Percentiles rank a stretch among this genome's conserved stretches.
Conservation (phyloP, 1,140 invertebrate genomes). For the Danaus melanippus region DNA sequence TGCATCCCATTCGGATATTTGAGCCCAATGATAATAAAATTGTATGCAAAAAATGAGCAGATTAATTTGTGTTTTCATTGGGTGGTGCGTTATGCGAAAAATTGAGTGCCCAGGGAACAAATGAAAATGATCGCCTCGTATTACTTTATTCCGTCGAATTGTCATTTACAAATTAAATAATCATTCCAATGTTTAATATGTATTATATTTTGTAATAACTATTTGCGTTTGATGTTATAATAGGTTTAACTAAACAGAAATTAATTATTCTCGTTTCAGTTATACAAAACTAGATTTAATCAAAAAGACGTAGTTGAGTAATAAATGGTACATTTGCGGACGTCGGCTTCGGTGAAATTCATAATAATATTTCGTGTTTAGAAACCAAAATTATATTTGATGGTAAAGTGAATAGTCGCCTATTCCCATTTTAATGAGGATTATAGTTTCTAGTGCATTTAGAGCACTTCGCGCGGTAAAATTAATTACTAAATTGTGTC, state of each 20-base stretch:
- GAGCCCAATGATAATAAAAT: conserved; percentile 65
- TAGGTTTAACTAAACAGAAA: conserved; percentile 6
- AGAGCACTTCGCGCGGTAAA: conserved; percentile 66
- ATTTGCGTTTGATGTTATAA: conserved; percentile 1
- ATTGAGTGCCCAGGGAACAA: conserved; percentile 56
- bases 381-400: conserved; percentile 68
- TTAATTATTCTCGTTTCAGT: conserved; percentile 8
- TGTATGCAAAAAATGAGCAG: conserved; percentile 69
- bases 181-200: conserved; percentile 13
- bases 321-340: conserved; percentile 34
- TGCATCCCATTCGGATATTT: conserved; percentile 58
- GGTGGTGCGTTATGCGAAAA: conserved; percentile 67
- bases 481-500: conserved; percentile 69
- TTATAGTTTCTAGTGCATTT: conserved; percentile 71
- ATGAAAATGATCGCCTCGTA: conserved; percentile 59
- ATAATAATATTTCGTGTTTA: conserved; percentile 60
- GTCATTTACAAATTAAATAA: conserved; percentile 40
- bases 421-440: conserved; percentile 70
- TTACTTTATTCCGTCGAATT: conserved; percentile 53
- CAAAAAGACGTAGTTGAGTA: conserved; percentile 25
- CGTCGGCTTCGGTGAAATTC: conserved; percentile 46
- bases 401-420: conserved; percentile 63
- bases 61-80: conserved; percentile 70
- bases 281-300: conserved; percentile 26
- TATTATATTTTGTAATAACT: conserved; percentile 2